Evolutionary conservation across 2,113 vertebrate genomes (phyloP), one percentile per base, ranked within the genome.

Genomic region (Sigmodon hispidus): DNA sequence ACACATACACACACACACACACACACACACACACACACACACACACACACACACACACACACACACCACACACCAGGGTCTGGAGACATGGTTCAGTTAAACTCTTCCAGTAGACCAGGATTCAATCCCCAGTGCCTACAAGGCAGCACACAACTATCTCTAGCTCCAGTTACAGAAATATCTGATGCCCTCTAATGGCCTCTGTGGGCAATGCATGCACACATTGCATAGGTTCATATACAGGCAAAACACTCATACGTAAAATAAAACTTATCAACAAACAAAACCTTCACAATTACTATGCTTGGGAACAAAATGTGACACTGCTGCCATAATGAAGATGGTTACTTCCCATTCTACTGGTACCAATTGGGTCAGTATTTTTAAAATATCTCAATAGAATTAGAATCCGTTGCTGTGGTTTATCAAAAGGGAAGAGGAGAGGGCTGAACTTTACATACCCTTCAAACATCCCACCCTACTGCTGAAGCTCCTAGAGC

Each of bases 311-410:
- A n/a, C 40, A 8, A 77, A 73, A n/a, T 57, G 22, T 29, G n/a
- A 6, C 36, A 48, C 6, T 15, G 1, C 10, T n/a, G 15, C 21
- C 29, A 15, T 67, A 79, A 59, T 90, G 40, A 34, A 29, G 5
- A 70, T 75, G n/a, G 50, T 17, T 26, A 75, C 11, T 45, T 63
- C 79, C 84, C 75, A 84, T 69, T 90, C 63, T 43, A 57, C 10
- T 55, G 73, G 50, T 84, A 72, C 21, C 7, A 80, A 81, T 31
- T 57, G 69, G 57, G 34, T 24, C 48, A 90, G 0, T 72, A 21
- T 87, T 94, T 89, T 59, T 48, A 83, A 94, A 90, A 72, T 72
- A 19, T 17, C 26, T 72, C 88, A 65, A 21, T 9, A 86, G 55
- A 87, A 94, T 31, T 4, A 17, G 24, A 76, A 81, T 45, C 19